Conservation (phyloP, 2,797 vertebrate species). For the Pipistrellus kuhlii region DNA sequence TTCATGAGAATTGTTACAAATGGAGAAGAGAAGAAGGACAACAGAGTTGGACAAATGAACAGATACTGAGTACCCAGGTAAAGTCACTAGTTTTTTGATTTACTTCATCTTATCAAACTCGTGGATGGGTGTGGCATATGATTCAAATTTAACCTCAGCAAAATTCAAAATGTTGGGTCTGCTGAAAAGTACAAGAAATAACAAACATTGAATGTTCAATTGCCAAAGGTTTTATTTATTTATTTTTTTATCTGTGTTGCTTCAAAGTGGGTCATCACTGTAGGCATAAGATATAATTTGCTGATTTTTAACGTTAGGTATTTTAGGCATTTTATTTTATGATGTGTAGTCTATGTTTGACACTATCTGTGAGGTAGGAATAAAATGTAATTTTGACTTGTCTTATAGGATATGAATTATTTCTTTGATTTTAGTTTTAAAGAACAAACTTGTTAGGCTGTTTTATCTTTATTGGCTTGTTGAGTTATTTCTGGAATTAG, state of each 20-base stretch:
- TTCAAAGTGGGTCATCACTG: neutral
- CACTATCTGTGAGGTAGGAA: constrained; percentile 41
- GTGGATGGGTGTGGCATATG: too few relatives aligned
- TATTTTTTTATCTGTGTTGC: neutral
- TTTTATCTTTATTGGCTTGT: constrained; percentile 67
- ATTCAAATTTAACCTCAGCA: neutral
- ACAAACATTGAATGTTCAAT: neutral
- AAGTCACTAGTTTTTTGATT: neutral
- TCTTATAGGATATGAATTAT: constrained; percentile 34
- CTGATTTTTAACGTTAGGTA: constrained; percentile 42
- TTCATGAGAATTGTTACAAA: neutral
- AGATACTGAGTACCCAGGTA: neutral
- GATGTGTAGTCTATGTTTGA: constrained; percentile 4
- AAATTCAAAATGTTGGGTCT: neutral
- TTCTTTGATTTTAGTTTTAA: constrained; percentile 66
- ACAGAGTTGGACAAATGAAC: neutral
- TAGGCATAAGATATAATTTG: neutral
- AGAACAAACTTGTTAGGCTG: constrained; percentile 17
- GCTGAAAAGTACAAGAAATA: neutral
- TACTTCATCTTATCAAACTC: neutral
- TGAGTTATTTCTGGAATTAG: constrained; percentile 60
- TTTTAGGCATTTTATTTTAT: constrained; percentile 45
- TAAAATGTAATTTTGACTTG: constrained; percentile 53
- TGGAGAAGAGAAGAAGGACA: neutral
- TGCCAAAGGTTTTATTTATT: neutral